Base-by-base conservation (phyloP, 1,140 invertebrate species). In the Sarcophaga bullata region DNA sequence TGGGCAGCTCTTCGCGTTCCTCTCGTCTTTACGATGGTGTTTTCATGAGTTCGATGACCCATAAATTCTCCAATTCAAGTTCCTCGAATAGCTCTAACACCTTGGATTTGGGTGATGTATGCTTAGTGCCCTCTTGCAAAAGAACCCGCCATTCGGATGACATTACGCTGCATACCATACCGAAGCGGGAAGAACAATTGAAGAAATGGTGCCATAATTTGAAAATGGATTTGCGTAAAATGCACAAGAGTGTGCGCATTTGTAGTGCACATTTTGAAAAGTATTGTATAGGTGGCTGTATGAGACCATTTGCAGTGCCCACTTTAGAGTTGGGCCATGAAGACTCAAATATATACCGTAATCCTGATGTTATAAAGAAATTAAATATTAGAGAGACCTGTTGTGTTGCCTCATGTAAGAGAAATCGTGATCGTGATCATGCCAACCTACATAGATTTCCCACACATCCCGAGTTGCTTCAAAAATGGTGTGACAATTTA, bases 331-430 rank as follows among this genome's bases (percentile, higher is more conserved):
- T 89, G 83, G 88, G 88, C 0, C 88, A 89, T 80, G 86, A 89
- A 13, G 88, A 89, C 49, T 84, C 86, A 6, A 86, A 89, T 49
- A 89, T 89, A 0, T 85, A 89, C 72, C 85, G 85, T 13, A 89
- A 89, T 85, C 88, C 88, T n/a, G 87, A 89, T 81, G 88, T 89
- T 25, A 89, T 89, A 13, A 89, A 89, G 73, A 89, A 89, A 81
- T 84, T 89, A 0, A 89, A 89, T 73, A 89, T 89, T 58, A 84
- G 88, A 6, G 88, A 89, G 81, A 89, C 88, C 0, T 89, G 88
- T 73, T 89, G 88, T 58, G 88, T 89, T n/a, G 84, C 85, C 1
- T 85, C 87, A 0, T 89, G 88, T 73, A 88, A 88, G 46, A 83
- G 88, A 0, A 89, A 89, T 80, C 85, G 88, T 10, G 88, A 89